These are phyloP conservation scores for Ictalurus punctatus DNA, from an alignment of 2,113 vertebrate species.

Conservation along the genomic window DNA sequence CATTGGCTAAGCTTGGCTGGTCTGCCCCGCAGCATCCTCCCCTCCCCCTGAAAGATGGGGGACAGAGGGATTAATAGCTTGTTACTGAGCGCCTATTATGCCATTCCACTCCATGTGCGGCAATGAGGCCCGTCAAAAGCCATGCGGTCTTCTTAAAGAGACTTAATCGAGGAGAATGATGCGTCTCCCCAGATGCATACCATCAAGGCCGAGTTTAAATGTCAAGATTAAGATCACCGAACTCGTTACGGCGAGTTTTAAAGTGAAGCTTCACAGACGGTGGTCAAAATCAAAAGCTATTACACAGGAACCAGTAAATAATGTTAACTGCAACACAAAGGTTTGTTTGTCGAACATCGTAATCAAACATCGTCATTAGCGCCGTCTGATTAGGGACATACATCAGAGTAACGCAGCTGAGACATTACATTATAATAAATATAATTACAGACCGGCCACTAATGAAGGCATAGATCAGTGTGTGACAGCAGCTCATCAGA, in stretches of 20 bases:
- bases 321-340: conserved; percentile 25
- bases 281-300: not conserved
- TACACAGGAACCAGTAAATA: not conserved
- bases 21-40: not conserved
- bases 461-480: conserved; percentile 56
- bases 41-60: conserved; percentile 11
- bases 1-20: conserved; percentile 7
- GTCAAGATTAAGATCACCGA: conserved; percentile 5
- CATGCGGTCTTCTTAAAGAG: conserved; percentile 40
- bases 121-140: conserved; percentile 39
- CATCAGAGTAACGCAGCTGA: conserved; percentile 39
- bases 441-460: conserved; percentile 53
- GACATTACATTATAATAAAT: conserved; percentile 56
- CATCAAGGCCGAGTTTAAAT: not conserved
- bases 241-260: not conserved
- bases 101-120: conserved; percentile 18
- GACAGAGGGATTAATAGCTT: conserved; percentile 52
- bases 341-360: conserved; percentile 42
- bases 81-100: conserved; percentile 52
- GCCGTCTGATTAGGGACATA: conserved; percentile 56
- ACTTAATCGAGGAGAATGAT: conserved; percentile 44
- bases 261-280: not conserved
- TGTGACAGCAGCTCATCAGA: conserved; percentile 51
- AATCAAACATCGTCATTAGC: conserved; percentile 54
- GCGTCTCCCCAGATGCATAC: conserved; percentile 26